Conservation (phyloP, 2,797 vertebrate species). For the Sebastes variabilis region DNA sequence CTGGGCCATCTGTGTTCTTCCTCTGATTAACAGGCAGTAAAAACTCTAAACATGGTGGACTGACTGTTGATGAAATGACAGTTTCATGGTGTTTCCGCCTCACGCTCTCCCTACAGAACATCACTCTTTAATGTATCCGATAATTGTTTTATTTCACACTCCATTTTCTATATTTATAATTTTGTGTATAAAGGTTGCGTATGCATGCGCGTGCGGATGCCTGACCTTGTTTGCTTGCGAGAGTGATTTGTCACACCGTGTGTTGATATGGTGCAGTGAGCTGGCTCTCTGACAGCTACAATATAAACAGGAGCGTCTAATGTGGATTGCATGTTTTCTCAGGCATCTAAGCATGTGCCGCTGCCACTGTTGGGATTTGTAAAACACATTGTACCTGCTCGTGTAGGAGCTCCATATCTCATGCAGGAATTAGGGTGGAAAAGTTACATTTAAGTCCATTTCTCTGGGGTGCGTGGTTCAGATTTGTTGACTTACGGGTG, state of each 20-base stretch:
- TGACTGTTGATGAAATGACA: conserved; percentile 45
- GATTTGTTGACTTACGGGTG: conserved; percentile 18
- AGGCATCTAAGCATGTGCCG: conserved; percentile 3
- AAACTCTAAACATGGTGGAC: conserved; percentile 41
- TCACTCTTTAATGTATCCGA: conserved; percentile 33
- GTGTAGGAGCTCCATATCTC: not conserved
- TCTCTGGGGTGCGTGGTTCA: not conserved
- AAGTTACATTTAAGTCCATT: conserved; percentile 1
- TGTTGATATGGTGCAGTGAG: conserved; percentile 60
- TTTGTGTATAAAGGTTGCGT: not conserved
- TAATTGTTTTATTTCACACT: conserved; percentile 59
- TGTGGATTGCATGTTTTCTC: conserved; percentile 44
- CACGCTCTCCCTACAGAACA: conserved; percentile 8
- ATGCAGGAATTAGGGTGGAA: not conserved
- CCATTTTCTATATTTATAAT: conserved; percentile 40
- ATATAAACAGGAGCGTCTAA: conserved; percentile 41
- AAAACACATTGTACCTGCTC: conserved; percentile 6
- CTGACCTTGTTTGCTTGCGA: conserved; percentile 55
- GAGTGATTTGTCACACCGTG: conserved; percentile 63
- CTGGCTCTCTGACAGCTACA: conserved; percentile 52
- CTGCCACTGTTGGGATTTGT: not conserved
- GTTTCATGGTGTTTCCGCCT: conserved; percentile 25
- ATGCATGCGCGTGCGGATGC: conserved; percentile 18
- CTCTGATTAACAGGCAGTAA: conserved; percentile 72
- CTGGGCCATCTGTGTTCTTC: conserved; percentile 61